phyloP scores from a whole-genome alignment of 2,888 invertebrate genomes.

The Harpalus rufipes region DNA sequence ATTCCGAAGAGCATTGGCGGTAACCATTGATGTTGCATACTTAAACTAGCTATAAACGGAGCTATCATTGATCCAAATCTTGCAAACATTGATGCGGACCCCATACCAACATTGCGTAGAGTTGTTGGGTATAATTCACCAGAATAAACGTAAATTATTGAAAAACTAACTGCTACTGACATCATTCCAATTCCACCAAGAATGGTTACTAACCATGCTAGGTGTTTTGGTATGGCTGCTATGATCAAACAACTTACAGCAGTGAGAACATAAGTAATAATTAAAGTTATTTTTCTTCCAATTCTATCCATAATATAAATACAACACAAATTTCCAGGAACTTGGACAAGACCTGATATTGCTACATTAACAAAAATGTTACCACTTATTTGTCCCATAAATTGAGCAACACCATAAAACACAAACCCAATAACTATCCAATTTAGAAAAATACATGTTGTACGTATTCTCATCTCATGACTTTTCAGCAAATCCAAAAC shows the following conservation, averaged over 20 bases:
- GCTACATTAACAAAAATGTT: conserved; percentile 91
- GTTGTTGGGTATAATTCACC: conserved; percentile 95
- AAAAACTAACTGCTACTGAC: conserved; percentile 90
- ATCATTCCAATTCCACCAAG: conserved; percentile 84
- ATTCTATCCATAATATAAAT: conserved; percentile 78
- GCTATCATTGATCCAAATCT: conserved; percentile 92
- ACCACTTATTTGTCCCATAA: conserved; percentile 88
- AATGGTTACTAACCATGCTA: conserved; percentile 79
- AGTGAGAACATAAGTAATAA: conserved; percentile 82
- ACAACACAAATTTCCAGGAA: conserved; percentile 80
- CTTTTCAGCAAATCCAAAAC: conserved; percentile 84
- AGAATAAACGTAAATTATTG: conserved; percentile 92
- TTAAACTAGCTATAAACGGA: conserved; percentile 84
- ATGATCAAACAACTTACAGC: conserved; percentile 82
- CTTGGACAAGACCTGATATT: conserved; percentile 85
- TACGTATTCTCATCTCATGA: conserved; percentile 84
- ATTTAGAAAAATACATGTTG: conserved; percentile 86
- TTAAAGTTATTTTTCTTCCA: conserved; percentile 85
- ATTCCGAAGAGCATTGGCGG: conserved; percentile 87
- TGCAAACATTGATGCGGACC: conserved; percentile 90
- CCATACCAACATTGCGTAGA: conserved; percentile 91
- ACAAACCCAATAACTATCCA: conserved; percentile 93
- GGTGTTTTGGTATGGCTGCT: conserved; percentile 81
- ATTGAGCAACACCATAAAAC: conserved; percentile 92
- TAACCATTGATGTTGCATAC: conserved; percentile 79